Conservation (phyloP, 2,113 vertebrate species). For the Pogona vitticeps region DNA sequence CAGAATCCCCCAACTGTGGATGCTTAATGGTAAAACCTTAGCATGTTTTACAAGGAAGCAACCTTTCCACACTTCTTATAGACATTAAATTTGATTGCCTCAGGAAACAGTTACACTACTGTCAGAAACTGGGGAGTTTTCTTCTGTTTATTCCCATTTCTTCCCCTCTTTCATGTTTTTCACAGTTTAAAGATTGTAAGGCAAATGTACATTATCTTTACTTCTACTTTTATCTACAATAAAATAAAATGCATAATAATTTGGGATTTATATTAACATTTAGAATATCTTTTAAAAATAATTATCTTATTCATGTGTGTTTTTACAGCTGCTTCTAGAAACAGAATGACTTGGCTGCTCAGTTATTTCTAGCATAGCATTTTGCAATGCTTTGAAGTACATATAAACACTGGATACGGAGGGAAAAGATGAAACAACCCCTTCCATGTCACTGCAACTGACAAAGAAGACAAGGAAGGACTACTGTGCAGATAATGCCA, state of each 20-base stretch:
- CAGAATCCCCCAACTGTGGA: neutral
- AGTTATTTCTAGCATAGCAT: slow-evolving; percentile 37
- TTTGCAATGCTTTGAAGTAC: slow-evolving; percentile 44
- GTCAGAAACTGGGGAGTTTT: slow-evolving; percentile 32
- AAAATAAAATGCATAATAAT: slow-evolving; percentile 52
- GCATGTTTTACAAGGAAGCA: neutral
- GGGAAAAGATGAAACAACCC: slow-evolving; percentile 21
- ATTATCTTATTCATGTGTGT: slow-evolving; percentile 67
- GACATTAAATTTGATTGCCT: slow-evolving; percentile 10
- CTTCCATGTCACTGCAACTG: slow-evolving; percentile 6
- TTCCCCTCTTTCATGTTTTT: neutral
- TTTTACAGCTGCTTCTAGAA: slow-evolving; percentile 73
- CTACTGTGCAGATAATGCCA: neutral
- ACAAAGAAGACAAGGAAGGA: neutral
- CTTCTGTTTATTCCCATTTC: slow-evolving; percentile 22
- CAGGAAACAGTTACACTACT: slow-evolving; percentile 33
- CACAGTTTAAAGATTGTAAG: neutral
- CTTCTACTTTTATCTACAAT: slow-evolving; percentile 23
- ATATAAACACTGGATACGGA: slow-evolving; percentile 44
- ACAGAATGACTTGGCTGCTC: slow-evolving; percentile 46
- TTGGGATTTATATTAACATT: slow-evolving; percentile 54
- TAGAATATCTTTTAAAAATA: slow-evolving; percentile 42
- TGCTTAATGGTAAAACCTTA: slow-evolving; percentile 19
- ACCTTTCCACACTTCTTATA: slow-evolving; percentile 26
- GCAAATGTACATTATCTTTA: too few species aligned